phyloP scores from a whole-genome alignment of 2,113 vertebrate species.

The Carlito syrichta region DNA sequence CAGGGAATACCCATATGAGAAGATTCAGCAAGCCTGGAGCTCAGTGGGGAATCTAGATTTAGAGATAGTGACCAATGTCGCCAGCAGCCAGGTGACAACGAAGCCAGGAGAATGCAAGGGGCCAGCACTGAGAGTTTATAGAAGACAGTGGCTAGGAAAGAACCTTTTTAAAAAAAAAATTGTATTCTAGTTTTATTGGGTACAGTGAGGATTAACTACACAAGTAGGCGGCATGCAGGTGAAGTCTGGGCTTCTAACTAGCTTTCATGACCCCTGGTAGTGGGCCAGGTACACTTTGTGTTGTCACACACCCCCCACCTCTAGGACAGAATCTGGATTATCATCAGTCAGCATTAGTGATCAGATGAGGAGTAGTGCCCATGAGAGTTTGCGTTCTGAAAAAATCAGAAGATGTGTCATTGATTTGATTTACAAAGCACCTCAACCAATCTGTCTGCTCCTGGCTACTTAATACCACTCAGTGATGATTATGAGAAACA shows the following conservation, averaged over 20 bases:
- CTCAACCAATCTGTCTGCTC: background rate
- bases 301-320: no score
- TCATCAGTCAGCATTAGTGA: background rate
- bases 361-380: background rate
- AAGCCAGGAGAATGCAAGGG: background rate
- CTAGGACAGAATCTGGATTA: background rate
- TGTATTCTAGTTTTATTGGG: no score
- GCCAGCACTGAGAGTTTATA: fast-evolving
- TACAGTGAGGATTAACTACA: no score
- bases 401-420: background rate
- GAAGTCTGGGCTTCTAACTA: no score
- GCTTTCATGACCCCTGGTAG: no score
- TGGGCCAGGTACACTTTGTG: no score
- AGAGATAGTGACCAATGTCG: no score
- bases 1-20: background rate
- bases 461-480: background rate
- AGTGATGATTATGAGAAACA: background rate
- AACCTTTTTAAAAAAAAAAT: no score
- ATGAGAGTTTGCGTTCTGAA: background rate
- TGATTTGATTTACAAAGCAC: background rate
- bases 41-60: no score
- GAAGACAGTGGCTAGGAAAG: no score
- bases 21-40: background rate
- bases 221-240: no score
- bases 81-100: background rate